phyloP scores from a whole-genome alignment of 2,797 vertebrate species.

The Peromyscus attwateri region DNA sequence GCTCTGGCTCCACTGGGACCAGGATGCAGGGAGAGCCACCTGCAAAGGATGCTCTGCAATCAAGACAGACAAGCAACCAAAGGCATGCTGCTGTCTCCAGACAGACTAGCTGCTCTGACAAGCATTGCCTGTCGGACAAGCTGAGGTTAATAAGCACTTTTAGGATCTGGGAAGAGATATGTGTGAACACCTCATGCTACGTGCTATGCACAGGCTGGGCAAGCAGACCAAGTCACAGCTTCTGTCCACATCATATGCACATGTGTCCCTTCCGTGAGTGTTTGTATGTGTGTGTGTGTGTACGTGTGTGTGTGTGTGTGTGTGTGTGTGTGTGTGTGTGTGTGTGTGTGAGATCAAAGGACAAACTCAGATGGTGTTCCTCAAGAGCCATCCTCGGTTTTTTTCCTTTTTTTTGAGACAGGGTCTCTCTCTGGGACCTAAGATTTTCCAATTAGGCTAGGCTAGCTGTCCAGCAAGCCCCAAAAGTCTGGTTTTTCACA shows the following conservation, averaged over 20 bases:
- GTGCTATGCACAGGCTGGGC: fast-evolving
- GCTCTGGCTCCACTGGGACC: not conserved
- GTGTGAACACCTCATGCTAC: not conserved
- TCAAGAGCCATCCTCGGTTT: not conserved
- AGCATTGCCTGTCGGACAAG: not conserved
- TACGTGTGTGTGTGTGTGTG: too few relatives aligned
- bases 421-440: not conserved
- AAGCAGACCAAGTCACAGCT: not conserved
- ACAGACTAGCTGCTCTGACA: not conserved
- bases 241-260: fast-evolving
- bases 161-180: not conserved
- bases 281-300: not conserved
- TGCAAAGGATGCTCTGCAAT: too few relatives aligned
- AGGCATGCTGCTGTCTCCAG: not conserved
- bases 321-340: too few relatives aligned
- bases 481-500: not conserved
- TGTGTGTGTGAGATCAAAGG: too few relatives aligned
- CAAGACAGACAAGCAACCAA: not conserved
- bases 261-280: too few relatives aligned
- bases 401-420: not conserved
- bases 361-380: too few relatives aligned
- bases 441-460: not conserved
- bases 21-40: fast-evolving
- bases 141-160: not conserved
- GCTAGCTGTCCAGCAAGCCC: not conserved